phyloP scores from a whole-genome alignment of 2,797 vertebrate genomes.

The Gastrophryne carolinensis region DNA sequence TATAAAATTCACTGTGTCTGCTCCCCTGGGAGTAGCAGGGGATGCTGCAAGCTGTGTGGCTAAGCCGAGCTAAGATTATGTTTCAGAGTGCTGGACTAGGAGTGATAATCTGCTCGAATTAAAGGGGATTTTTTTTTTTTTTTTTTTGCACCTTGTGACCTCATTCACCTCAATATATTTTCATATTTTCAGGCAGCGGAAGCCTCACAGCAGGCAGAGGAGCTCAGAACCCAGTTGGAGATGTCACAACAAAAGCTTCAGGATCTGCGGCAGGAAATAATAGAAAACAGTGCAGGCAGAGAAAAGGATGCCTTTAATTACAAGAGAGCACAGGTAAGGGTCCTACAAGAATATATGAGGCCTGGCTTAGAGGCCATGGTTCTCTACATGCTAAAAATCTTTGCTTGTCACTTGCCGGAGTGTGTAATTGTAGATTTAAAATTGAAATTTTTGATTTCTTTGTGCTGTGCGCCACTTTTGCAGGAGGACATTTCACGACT shows the following conservation, averaged over 20 bases:
- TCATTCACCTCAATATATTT: neutral
- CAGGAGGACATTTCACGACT: slow-evolving; percentile 96
- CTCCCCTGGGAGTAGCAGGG: no score
- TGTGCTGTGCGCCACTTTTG: neutral
- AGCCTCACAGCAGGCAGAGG: slow-evolving; percentile 85
- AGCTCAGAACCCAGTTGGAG: slow-evolving; percentile 85
- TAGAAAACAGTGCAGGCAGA: slow-evolving; percentile 92
- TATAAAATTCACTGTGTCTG: no score
- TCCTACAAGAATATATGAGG: neutral
- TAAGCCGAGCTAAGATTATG: no score
- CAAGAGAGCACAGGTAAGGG: slow-evolving; percentile 85
- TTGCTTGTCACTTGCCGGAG: no score
- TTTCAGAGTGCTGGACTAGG: no score
- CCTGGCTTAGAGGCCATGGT: neutral
- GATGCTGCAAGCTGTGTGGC: no score
- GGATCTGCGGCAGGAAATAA: slow-evolving; percentile 87
- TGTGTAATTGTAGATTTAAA: no score
- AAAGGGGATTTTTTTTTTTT: no score
- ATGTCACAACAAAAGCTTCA: slow-evolving; percentile 87
- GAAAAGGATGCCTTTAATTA: slow-evolving; percentile 96
- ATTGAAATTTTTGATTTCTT: neutral
- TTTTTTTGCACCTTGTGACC: no score
- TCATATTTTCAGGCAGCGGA: slow-evolving; percentile 79
- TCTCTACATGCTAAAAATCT: neutral
- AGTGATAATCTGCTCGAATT: no score